These are phyloP conservation scores for Mizuhopecten yessoensis DNA, from an alignment of 1,140 invertebrate species.

Conservation along the genomic window DNA sequence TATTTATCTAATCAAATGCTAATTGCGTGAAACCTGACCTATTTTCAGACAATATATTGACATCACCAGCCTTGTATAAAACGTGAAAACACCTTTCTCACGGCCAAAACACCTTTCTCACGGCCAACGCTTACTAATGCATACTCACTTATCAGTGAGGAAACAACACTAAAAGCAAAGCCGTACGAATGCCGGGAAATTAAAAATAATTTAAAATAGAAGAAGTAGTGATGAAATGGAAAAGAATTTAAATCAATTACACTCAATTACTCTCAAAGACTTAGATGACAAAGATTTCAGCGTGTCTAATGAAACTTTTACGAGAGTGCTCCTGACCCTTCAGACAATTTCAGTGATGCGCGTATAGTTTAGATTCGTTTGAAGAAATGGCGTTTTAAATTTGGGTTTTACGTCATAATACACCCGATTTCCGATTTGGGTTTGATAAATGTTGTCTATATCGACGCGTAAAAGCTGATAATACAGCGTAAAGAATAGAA, in stretches of 20 bases:
- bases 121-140: not conserved
- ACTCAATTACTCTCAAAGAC: not conserved
- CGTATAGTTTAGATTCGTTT: not conserved
- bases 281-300: not conserved
- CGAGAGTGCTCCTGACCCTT: not conserved
- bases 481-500: not conserved
- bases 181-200: not conserved
- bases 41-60: slow-evolving; percentile 30
- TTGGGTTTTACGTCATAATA: not conserved
- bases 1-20: not conserved
- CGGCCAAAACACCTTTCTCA: slow-evolving; percentile 37
- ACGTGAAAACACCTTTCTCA: slow-evolving; percentile 13
- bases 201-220: not conserved
- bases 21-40: slow-evolving; percentile 22
- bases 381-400: slow-evolving; percentile 28
- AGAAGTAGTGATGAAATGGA: not conserved
- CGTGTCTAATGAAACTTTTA: not conserved
- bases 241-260: slow-evolving; percentile 1
- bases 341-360: not conserved
- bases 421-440: not conserved
- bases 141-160: not conserved
- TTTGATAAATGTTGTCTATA: not conserved
- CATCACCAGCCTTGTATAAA: not conserved
- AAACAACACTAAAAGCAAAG: slow-evolving; percentile 18
- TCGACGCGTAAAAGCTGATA: not conserved